phyloP scores from a whole-genome alignment of 2,113 vertebrate genomes.

The Myanophis thanlyinensis region DNA sequence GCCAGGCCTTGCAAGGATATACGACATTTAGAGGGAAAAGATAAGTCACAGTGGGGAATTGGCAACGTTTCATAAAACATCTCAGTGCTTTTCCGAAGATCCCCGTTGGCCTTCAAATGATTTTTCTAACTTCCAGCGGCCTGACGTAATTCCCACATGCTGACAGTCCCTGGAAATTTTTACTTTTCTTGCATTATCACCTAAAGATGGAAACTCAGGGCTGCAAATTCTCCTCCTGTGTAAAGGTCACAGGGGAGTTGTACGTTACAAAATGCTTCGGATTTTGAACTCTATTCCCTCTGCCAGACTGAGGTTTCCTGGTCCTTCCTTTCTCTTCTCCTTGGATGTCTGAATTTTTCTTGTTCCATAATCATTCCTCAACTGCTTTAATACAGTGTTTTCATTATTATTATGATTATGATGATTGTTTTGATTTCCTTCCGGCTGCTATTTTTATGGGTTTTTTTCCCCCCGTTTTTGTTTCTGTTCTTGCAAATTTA shows the following conservation, averaged over 20 bases:
- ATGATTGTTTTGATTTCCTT: slow-evolving; percentile 9
- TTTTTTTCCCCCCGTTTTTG: too few species aligned
- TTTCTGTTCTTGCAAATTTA: slow-evolving; percentile 56
- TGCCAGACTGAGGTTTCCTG: neutral
- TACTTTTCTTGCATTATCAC: neutral
- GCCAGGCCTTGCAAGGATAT: neutral
- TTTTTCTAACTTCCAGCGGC: neutral
- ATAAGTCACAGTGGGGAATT: neutral
- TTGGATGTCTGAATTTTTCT: neutral
- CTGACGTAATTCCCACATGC: neutral
- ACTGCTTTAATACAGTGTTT: neutral
- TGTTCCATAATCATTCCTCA: neutral
- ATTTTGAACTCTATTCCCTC: neutral
- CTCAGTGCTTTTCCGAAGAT: neutral
- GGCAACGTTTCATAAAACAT: neutral
- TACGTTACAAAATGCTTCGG: neutral
- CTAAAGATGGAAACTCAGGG: neutral
- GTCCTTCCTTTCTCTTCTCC: neutral
- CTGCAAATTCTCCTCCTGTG: neutral
- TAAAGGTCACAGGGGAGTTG: neutral
- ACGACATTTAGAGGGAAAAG: neutral
- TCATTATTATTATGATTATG: neutral
- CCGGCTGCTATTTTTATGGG: neutral
- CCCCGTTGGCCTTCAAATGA: neutral
- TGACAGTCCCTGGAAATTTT: neutral